Evolutionary conservation across 2,113 vertebrate species (phyloP).

Genomic region (Calidris pugnax): DNA sequence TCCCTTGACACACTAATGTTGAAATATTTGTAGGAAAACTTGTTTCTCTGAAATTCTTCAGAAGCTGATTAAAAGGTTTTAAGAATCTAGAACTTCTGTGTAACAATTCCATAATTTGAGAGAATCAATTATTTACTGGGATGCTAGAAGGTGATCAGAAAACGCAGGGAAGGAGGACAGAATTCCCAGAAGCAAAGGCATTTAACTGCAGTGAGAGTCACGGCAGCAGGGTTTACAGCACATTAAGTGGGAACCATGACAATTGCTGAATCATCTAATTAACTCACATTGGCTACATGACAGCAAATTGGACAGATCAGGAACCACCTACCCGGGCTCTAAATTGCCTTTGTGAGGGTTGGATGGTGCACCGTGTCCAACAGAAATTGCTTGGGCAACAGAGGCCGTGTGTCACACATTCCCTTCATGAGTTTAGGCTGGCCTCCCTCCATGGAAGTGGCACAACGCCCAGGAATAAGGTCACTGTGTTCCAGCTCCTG

Average conservation of each 20-base stretch:
- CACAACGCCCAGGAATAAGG: conserved; percentile 16
- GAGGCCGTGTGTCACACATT: neutral
- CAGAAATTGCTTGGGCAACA: conserved; percentile 39
- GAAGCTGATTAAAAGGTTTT: neutral
- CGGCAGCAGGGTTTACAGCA: conserved; percentile 20
- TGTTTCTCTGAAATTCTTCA: neutral
- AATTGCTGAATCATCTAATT: conserved; percentile 63
- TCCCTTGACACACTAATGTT: neutral
- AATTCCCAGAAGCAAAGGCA: neutral
- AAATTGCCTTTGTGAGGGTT: conserved; percentile 37
- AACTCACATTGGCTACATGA: conserved; percentile 35
- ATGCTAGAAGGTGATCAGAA: neutral
- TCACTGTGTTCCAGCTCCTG: conserved; percentile 22
- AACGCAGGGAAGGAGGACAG: neutral
- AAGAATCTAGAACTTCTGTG: neutral
- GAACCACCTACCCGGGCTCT: conserved; percentile 49
- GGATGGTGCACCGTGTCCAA: conserved; percentile 15
- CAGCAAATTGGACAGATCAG: conserved; percentile 59
- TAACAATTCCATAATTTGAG: neutral
- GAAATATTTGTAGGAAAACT: conserved; percentile 17
- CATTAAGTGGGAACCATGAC: conserved; percentile 18
- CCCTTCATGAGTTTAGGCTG: neutral
- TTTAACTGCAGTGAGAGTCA: neutral
- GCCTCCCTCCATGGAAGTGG: neutral
- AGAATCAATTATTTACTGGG: neutral